Evolutionary conservation across 2,797 vertebrate species (phyloP).

Genomic region (Mormyrops attenuatus): DNA sequence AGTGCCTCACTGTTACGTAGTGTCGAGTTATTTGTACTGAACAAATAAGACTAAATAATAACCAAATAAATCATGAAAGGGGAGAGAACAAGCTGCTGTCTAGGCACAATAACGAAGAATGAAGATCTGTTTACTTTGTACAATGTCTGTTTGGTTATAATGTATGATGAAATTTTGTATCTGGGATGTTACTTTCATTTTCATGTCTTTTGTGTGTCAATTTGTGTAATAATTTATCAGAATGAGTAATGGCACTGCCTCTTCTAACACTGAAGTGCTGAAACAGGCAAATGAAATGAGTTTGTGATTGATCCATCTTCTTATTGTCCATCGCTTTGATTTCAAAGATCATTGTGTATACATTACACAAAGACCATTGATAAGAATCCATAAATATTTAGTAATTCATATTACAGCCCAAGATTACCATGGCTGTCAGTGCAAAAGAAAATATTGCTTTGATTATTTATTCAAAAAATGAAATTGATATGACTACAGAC

Average conservation of each 20-base stretch:
- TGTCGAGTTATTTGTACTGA: constrained; percentile 38
- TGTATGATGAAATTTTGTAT: constrained; percentile 29
- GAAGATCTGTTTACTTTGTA: constrained; percentile 46
- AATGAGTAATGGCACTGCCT: constrained; percentile 48
- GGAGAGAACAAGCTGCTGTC: constrained; percentile 44
- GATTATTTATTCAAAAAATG: constrained; percentile 59
- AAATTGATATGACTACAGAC: constrained; percentile 42
- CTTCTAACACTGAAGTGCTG: constrained; percentile 34
- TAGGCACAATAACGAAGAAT: constrained; percentile 44
- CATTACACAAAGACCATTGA: constrained; percentile 56
- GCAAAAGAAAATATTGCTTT: constrained; percentile 47
- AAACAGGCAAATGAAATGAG: constrained; percentile 45
- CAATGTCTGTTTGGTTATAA: constrained; percentile 47
- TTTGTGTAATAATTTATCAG: constrained; percentile 38
- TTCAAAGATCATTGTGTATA: constrained; percentile 43
- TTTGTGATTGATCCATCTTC: constrained; percentile 42
- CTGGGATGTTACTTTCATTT: constrained; percentile 41
- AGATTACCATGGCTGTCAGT: constrained; percentile 50
- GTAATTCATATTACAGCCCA: constrained; percentile 42
- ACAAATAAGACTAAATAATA: constrained; percentile 42
- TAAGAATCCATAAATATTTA: constrained; percentile 62
- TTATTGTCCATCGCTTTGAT: constrained; percentile 53
- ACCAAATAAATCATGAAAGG: constrained; percentile 27
- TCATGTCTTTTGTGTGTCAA: constrained; percentile 33
- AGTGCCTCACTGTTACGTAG: constrained; percentile 43